Evolutionary conservation across 1,140 invertebrate genomes (phyloP), one percentile per base, ranked within the genome.

Genomic region (Pseudomyrmex gracilis): DNA sequence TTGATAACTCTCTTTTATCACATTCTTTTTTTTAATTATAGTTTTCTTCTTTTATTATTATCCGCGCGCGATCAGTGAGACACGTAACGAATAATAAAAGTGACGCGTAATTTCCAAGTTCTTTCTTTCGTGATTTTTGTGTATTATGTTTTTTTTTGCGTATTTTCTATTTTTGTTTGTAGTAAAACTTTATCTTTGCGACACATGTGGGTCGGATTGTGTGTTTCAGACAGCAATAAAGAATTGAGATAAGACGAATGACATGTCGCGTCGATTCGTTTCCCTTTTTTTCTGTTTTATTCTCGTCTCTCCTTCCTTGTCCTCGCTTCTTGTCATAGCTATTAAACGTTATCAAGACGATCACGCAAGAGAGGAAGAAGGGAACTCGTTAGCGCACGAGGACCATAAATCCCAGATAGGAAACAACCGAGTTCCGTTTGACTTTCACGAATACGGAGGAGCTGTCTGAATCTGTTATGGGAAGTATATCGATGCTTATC

Each of bases 21-120:
- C 12, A 24, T 60, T 64, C 66, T 71, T 83, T 64, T 57, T 88
- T 64, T 57, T 88, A 87, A 90, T 88, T 87, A 85, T 88, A 71
- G 74, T 57, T 66, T 49, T 71, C 4, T 73, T 80, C 76, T 80
- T 87, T 73, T 74, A 20, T 64, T 74, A 20, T 64, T 34, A 34
- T 34, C 34, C 34, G 34, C 34, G 5, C 34, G 34, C 34, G 34
- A 34, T 34, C 5, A 34, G 34, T 34, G 34, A 34, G 34, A 34
- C 7, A 34, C 34, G 34, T 7, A 34, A 34, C 5, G n/a, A n/a
- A n/a, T 0, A 34, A 34, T 0, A 34, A 34, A 0, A 34, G 34
- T 34, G 34, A 34, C 34, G 34, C 34, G 34, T 7, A 7, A 34
- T 7, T 34, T 34, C 5, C 4, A 34, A 34, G 34, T 34, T n/a